Conservation (phyloP, 2,888 invertebrate species). For the Psococerastis gibbosa region DNA sequence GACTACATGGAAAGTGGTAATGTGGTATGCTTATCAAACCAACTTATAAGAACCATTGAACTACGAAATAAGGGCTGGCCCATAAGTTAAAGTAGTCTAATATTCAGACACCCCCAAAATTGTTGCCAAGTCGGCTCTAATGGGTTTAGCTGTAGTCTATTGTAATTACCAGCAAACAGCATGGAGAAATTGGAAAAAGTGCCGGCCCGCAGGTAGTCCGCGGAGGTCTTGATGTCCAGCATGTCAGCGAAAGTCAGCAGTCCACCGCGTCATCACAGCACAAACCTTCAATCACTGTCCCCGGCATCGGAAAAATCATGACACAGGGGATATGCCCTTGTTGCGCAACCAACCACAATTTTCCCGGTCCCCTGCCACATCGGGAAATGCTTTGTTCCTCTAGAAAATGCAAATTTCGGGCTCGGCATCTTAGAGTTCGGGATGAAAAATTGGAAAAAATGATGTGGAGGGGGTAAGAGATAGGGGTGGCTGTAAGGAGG, state of each 20-base stretch:
- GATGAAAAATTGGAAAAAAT: neutral
- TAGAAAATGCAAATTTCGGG: too few relatives aligned
- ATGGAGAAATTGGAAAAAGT: conserved; percentile 89
- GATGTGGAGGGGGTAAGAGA: neutral
- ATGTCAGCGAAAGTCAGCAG: conserved; percentile 27
- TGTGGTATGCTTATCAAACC: too few relatives aligned
- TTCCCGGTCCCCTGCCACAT: neutral
- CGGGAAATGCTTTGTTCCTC: neutral
- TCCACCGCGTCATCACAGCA: neutral
- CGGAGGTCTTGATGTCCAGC: conserved; percentile 83
- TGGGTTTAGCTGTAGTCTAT: too few relatives aligned
- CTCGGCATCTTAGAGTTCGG: neutral
- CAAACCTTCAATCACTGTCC: neutral
- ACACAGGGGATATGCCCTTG: neutral
- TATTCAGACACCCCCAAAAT: too few relatives aligned
- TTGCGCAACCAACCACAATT: neutral
- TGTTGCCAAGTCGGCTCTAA: too few relatives aligned
- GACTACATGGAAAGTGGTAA: too few relatives aligned
- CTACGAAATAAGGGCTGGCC: too few relatives aligned
- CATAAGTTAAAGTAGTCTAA: too few relatives aligned
- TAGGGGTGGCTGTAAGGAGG: neutral
- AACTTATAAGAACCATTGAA: too few relatives aligned
- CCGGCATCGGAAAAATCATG: neutral
- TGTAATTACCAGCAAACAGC: conserved; percentile 73
- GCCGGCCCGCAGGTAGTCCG: conserved; percentile 80